Percentiles rank a stretch among this genome's conserved stretches.
Evolutionary conservation across 2,888 invertebrate genomes (phyloP).

Genomic region (Dusona sp.): DNA sequence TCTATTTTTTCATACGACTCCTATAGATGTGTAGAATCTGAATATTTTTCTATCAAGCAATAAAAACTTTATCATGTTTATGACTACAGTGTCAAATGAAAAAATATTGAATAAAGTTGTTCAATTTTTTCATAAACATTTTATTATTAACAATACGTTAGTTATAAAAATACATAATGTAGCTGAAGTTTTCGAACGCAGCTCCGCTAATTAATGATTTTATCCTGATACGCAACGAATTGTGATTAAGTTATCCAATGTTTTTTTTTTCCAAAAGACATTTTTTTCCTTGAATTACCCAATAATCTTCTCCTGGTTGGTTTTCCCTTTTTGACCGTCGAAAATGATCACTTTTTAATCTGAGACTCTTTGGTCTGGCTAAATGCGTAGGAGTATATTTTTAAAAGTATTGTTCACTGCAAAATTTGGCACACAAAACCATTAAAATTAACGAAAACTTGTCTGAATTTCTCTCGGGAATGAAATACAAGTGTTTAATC

Average conservation of each 20-base stretch:
- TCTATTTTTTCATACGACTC: conserved; percentile 23
- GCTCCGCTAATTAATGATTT: not conserved
- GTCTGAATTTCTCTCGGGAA: no score
- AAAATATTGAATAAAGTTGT: conserved; percentile 41
- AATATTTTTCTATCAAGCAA: conserved; percentile 48
- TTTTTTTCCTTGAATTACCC: not conserved
- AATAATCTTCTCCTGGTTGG: not conserved
- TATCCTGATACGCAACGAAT: not conserved
- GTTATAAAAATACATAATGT: conserved; percentile 70
- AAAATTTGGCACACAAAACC: no score
- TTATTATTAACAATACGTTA: conserved; percentile 66
- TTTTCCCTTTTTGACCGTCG: not conserved
- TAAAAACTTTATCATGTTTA: not conserved
- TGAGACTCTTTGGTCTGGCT: conserved; percentile 3
- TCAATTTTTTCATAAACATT: conserved; percentile 55
- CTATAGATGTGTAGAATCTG: not conserved
- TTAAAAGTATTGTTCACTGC: not conserved
- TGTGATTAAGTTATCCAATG: no score
- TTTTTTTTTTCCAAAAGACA: conserved; percentile 24
- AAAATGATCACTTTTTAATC: no score
- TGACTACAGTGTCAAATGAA: not conserved
- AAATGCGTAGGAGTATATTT: conserved; percentile 30
- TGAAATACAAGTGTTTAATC: not conserved
- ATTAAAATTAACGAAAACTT: no score
- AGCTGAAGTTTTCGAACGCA: conserved; percentile 33